phyloP scores from a whole-genome alignment of 1,140 invertebrate genomes.

The Cyrtorhinus lividipennis region DNA sequence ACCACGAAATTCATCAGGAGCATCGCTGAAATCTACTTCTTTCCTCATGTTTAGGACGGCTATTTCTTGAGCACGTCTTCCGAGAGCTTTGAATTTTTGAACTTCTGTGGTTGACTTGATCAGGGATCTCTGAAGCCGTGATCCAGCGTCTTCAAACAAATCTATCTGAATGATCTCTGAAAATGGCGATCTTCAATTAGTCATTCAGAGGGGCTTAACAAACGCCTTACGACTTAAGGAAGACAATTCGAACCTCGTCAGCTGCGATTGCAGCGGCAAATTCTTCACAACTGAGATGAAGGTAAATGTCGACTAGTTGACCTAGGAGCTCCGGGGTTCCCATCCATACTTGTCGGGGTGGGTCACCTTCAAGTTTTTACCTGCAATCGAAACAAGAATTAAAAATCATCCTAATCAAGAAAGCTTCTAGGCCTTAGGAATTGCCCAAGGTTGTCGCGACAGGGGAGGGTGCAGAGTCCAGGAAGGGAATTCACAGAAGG shows the following conservation, averaged over 20 bases:
- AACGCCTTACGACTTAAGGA: too few relatives aligned
- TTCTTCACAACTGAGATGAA: conserved; percentile 83
- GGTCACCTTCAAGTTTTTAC: conserved; percentile 88
- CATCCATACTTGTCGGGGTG: conserved; percentile 91
- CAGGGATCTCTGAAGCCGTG: conserved; percentile 56
- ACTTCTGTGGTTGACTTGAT: conserved; percentile 75
- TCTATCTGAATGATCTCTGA: conserved; percentile 84
- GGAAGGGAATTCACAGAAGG: too few relatives aligned
- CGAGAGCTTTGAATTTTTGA: conserved; percentile 64
- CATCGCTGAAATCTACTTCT: conserved; percentile 86
- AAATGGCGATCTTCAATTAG: too few relatives aligned
- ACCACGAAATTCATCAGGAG: conserved; percentile 89
- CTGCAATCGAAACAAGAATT: conserved; percentile 23
- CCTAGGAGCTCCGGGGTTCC: conserved; percentile 81
- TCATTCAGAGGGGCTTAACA: too few relatives aligned
- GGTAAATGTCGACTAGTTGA: conserved; percentile 89
- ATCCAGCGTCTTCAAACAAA: conserved; percentile 77
- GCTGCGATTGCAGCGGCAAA: conserved; percentile 79
- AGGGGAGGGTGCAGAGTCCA: too few relatives aligned
- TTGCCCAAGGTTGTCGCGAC: too few relatives aligned
- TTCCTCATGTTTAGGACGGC: conserved; percentile 67
- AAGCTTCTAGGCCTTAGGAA: too few relatives aligned
- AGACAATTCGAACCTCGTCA: conserved; percentile 52
- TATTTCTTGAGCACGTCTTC: conserved; percentile 63
- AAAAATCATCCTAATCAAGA: too few relatives aligned